phyloP scores from a whole-genome alignment of 2,888 invertebrate genomes.

The Xylophagus ater region DNA sequence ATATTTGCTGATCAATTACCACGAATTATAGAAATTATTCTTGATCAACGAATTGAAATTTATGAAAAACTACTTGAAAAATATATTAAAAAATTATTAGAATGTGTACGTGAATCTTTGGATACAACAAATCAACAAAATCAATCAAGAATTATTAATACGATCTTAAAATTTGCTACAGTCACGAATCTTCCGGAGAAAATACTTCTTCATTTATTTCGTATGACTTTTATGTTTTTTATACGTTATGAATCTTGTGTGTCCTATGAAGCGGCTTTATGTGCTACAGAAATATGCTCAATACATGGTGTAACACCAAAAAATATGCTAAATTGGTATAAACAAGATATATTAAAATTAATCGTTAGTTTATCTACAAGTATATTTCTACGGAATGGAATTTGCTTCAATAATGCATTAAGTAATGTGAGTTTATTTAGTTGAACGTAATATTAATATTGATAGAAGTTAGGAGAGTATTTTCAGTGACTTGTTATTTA shows the following conservation, averaged over 20 bases:
- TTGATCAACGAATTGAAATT: neutral
- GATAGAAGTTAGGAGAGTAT: too few species aligned
- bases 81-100: slow-evolving; percentile 14
- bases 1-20: slow-evolving; percentile 11
- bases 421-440: slow-evolving; percentile 25
- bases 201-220: slow-evolving; percentile 30
- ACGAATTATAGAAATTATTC: neutral
- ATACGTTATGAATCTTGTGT: slow-evolving; percentile 30
- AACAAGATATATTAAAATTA: slow-evolving; percentile 30
- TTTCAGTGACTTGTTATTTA: too few species aligned
- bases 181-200: slow-evolving; percentile 23
- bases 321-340: slow-evolving; percentile 36
- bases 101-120: slow-evolving; percentile 13
- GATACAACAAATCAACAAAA: slow-evolving; percentile 11
- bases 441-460: too few species aligned
- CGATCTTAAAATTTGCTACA: slow-evolving; percentile 18
- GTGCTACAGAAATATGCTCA: slow-evolving; percentile 31
- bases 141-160: slow-evolving; percentile 17
- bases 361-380: slow-evolving; percentile 28
- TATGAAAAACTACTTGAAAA: slow-evolving; percentile 14
- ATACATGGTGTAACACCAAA: slow-evolving; percentile 28
- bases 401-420: slow-evolving; percentile 28
- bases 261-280: slow-evolving; percentile 31
- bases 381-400: slow-evolving; percentile 28
- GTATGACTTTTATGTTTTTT: slow-evolving; percentile 32